Base-by-base conservation (phyloP, 2,113 vertebrate genomes). In the Dolichallabes microphthalmus region DNA sequence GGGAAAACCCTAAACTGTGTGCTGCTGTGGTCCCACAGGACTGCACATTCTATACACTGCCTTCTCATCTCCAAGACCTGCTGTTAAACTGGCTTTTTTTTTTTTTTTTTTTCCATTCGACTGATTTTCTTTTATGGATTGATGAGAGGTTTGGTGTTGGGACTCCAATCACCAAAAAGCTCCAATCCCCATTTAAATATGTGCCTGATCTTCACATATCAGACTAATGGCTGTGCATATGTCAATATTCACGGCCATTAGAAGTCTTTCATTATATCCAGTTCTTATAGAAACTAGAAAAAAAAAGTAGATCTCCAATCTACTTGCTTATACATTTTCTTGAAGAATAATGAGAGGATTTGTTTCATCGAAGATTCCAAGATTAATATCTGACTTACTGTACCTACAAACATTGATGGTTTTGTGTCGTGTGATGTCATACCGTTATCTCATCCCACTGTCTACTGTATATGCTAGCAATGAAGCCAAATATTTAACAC, bases 121-220 rank as follows among this genome's bases (percentile, higher is more conserved):
- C 50, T 79, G 14, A n/a, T 63, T 81, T 68, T 10, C 17, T 52
- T 68, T 82, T 39, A 8, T 55, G 63, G 88, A 86, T 88, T 88
- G 83, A 86, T 17, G 88, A 92, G 93, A 94, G 92, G 93, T 93
- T 94, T 94, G 93, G 91, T 89, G 88, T 90, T 86, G 88, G 86
- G 84, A 58, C 57, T 87, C 90, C 57, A 45, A 45, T 45, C 45
- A 45, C 45, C 45, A 71, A 39, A 22, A 71, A 79, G 27, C 57
- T 58, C 32, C 19, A 60, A 11, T 69, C 39, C 25, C 22, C 50
- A 68, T 64, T 27, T 74, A 82, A 86, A 77, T 75, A 66, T 57
- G 32, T 39, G 8, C 4, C 4, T 55, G 5, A 27, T 55, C 9
- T 14, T 10, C n/a, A n/a, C n/a, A n/a, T n/a, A n/a, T n/a, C n/a